These are phyloP conservation scores for Eriocheir sinensis DNA, from an alignment of 1,140 invertebrate genomes.

Conservation along the genomic window DNA sequence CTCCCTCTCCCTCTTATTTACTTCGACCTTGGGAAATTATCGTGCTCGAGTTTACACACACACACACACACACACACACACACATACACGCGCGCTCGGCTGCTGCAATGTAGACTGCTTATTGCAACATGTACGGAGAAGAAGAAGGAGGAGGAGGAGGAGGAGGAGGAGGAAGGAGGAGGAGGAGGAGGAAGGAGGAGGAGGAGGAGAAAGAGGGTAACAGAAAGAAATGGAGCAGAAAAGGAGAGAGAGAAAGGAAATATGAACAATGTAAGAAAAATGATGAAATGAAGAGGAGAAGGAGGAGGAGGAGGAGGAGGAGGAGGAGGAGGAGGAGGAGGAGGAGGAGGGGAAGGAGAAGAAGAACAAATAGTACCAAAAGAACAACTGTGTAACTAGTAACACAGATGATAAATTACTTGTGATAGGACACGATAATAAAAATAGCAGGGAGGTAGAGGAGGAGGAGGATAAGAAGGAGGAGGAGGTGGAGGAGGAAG, in stretches of 20 bases:
- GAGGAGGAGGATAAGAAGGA: too few relatives aligned
- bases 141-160: neutral
- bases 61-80: neutral
- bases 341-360: neutral
- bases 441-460: too few relatives aligned
- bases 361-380: neutral
- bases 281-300: neutral
- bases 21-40: too few relatives aligned
- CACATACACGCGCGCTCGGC: neutral
- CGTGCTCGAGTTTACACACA: too few relatives aligned
- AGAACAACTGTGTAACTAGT: neutral
- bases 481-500: too few relatives aligned
- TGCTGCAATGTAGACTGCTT: neutral
- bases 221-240: neutral
- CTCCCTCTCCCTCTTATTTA: too few relatives aligned
- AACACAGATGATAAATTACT: too few relatives aligned
- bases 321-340: neutral
- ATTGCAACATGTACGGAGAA: neutral
- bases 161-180: neutral
- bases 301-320: neutral
- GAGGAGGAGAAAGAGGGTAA: neutral
- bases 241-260: neutral
- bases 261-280: neutral
- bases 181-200: neutral
- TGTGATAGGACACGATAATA: too few relatives aligned